Conservation (phyloP, 2,113 vertebrate genomes). For the Acinonyx jubatus region DNA sequence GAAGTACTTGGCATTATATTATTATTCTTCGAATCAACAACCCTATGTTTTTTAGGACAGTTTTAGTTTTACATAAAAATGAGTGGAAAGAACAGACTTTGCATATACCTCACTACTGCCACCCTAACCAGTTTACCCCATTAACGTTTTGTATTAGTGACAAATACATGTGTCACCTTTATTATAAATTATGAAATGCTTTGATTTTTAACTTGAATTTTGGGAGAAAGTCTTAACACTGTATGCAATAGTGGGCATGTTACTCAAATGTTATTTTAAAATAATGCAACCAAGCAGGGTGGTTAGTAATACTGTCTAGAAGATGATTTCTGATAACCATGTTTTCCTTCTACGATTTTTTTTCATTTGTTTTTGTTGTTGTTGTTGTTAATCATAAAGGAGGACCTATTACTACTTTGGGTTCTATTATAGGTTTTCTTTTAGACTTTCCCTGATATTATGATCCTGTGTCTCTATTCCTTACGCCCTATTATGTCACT, state of each 20-base stretch:
- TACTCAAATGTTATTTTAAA: background rate
- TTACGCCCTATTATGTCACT: background rate
- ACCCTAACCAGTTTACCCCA: background rate
- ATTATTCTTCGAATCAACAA: background rate
- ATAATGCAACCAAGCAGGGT: background rate
- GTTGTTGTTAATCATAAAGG: background rate
- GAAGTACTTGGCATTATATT: background rate
- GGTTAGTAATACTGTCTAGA: background rate
- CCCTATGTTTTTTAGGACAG: background rate
- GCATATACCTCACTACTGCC: fast-evolving
- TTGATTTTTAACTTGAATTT: background rate
- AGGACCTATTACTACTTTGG: background rate
- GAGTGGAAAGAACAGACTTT: background rate
- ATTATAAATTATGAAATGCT: background rate
- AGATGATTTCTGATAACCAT: background rate
- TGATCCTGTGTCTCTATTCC: background rate
- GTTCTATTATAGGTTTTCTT: background rate
- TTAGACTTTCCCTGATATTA: background rate
- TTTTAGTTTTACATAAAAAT: background rate
- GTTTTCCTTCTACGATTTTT: background rate
- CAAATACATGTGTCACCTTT: background rate
- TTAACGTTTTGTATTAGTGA: background rate
- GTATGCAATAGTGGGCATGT: background rate
- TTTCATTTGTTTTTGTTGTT: background rate
- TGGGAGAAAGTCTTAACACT: background rate